Evolutionary conservation across 2,113 vertebrate genomes (phyloP), one percentile per base, ranked within the genome.

Genomic region (Colistium nudipinnis): DNA sequence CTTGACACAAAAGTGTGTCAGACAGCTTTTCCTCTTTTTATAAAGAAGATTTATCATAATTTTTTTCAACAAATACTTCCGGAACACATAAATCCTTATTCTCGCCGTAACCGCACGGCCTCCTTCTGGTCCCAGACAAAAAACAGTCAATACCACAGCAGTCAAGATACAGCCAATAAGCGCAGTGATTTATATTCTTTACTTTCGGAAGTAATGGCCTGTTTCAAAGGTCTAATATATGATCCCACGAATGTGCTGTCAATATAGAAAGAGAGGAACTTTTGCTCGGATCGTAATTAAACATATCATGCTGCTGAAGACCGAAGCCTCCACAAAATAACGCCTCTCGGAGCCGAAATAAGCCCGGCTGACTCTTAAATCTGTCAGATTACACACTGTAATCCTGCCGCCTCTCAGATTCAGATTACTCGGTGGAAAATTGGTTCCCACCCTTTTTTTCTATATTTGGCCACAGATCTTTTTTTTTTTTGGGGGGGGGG

Each of bases 391-490:
- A 43, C 53, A 51, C 60, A 19, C 59, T 67, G 41, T 52, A 56
- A 70, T 66, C 54, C 45, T 22, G 19, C 49, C 16, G 44, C 53
- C 31, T 73, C 33, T 68, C 22, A 74, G 11, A 51, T 78, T 74
- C 60, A 17, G 14, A 69, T 64, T 64, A 76, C 25, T 68, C 30
- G 17, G 19, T 51, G 20, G 19, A 76, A 80, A 66, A 35, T 31
- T 24, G 22, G 49, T 52, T 77, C 80, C 5, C 28, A 45, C 57
- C 72, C 61, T 41, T 63, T n/a, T n/a, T n/a, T n/a, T 73, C 76
- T 75, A 44, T 55, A 59, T 76, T 33, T 36, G 62, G 52, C 27
- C 48, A 43, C 35, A 44, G 17, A 20, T 72, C 74, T 45, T 39
- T 52, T 33, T 76, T 1, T n/a, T n/a, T n/a, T n/a, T n/a, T n/a